A percentile compares a stretch with the other conserved stretches of the same genome.
Conservation (phyloP, 2,888 invertebrate species). For the Spodoptera picta region DNA sequence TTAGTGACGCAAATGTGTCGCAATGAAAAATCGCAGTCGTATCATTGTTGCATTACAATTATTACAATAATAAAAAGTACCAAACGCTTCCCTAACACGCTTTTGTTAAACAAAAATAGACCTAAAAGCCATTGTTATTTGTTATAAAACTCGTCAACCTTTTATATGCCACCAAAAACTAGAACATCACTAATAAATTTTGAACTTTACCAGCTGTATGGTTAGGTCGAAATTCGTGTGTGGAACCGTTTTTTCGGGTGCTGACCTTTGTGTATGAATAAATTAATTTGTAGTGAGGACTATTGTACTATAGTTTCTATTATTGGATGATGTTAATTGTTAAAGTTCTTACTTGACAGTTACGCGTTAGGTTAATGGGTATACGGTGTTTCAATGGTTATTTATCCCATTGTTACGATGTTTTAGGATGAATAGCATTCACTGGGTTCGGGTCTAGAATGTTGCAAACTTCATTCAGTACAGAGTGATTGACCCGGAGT, state of each 20-base stretch:
- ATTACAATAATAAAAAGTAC: slow-evolving; percentile 51
- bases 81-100: slow-evolving; percentile 35
- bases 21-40: slow-evolving; percentile 74
- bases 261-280: slow-evolving; percentile 81
- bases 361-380: slow-evolving; percentile 81
- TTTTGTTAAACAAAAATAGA: slow-evolving; percentile 39
- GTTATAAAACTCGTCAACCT: slow-evolving; percentile 29
- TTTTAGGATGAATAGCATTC: slow-evolving; percentile 76
- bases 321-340: slow-evolving; percentile 83
- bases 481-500: slow-evolving; percentile 65
- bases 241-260: slow-evolving; percentile 64
- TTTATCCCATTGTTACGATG: slow-evolving; percentile 76
- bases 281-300: slow-evolving; percentile 84
- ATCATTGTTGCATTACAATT: slow-evolving; percentile 62
- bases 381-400: slow-evolving; percentile 78
- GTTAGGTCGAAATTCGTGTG: slow-evolving; percentile 55
- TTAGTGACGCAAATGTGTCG: slow-evolving; percentile 69
- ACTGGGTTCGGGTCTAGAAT: slow-evolving; percentile 60
- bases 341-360: slow-evolving; percentile 80
- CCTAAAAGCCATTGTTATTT: slow-evolving; percentile 23
- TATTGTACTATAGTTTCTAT: slow-evolving; percentile 84
- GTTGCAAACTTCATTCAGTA: slow-evolving; percentile 62
- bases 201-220: slow-evolving; percentile 39
- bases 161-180: slow-evolving; percentile 20
- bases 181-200: slow-evolving; percentile 35